Evolutionary conservation across 1,140 invertebrate species (phyloP).

Genomic region (Trypoxylus dichotomus): DNA sequence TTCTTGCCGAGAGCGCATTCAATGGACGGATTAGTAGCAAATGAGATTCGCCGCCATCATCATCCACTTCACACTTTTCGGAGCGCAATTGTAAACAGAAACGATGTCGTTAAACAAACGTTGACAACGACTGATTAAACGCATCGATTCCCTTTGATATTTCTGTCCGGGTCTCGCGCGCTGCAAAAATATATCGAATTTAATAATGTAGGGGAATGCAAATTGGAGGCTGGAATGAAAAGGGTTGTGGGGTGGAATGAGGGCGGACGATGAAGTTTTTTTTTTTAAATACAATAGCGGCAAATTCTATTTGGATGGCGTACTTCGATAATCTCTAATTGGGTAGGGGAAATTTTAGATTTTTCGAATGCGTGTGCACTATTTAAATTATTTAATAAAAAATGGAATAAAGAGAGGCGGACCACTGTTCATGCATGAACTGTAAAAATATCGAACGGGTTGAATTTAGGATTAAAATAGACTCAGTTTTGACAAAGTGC

Average conservation of each 20-base stretch:
- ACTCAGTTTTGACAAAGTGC: too few species aligned
- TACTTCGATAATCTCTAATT: background rate
- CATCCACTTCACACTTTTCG: constrained; percentile 15
- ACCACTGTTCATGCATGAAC: too few species aligned
- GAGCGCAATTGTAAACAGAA: constrained; percentile 19
- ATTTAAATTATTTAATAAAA: background rate
- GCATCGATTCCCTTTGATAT: constrained; percentile 12
- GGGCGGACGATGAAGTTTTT: background rate
- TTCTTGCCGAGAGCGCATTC: background rate
- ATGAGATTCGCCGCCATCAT: constrained; percentile 12
- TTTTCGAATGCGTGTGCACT: background rate
- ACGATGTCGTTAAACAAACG: constrained; percentile 17
- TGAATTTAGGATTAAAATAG: too few species aligned
- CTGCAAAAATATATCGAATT: constrained; percentile 6
- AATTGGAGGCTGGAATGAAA: background rate
- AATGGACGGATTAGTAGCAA: constrained; percentile 4
- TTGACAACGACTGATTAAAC: constrained; percentile 14
- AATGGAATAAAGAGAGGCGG: background rate
- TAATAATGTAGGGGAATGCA: constrained; percentile 22
- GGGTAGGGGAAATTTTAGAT: background rate
- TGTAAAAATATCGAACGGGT: background rate
- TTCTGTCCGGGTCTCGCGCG: background rate
- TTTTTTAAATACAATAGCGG: background rate
- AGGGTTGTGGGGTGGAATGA: background rate
- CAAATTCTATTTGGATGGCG: background rate